Evolutionary conservation across 2,113 vertebrate species (phyloP).

Genomic region (Aleadryas rufinucha): DNA sequence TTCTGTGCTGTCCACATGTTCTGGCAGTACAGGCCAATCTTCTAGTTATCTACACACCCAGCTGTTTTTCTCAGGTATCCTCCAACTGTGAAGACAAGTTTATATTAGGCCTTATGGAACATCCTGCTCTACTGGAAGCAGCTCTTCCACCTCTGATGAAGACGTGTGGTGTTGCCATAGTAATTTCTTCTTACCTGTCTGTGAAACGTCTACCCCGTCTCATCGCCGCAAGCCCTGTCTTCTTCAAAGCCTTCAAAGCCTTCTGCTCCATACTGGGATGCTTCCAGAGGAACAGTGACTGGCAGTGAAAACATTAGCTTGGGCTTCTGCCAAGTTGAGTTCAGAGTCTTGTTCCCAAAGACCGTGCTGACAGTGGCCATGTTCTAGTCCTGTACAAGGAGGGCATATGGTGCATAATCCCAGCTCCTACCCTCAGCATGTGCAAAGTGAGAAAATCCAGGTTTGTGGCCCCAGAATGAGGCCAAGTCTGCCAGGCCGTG

Average conservation of each 20-base stretch:
- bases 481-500: rapidly evolving
- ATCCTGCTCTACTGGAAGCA: not conserved
- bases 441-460: not conserved
- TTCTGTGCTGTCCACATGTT: not conserved
- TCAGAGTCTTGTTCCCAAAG: not conserved
- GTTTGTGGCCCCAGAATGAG: not conserved
- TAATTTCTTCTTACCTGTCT: not conserved
- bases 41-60: not conserved
- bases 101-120: not conserved
- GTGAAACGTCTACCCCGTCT: not conserved
- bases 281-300: not conserved
- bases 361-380: not conserved
- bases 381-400: not conserved
- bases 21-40: not conserved
- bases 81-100: not conserved
- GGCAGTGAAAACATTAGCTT: not conserved
- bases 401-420: not conserved
- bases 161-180: not conserved
- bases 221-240: not conserved
- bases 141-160: not conserved
- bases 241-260: not conserved
- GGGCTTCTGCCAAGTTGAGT: not conserved
- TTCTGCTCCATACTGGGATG: not conserved
- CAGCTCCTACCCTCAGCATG: not conserved
- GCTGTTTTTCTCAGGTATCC: not conserved